These are phyloP conservation scores for Elanus axillaris DNA, from an alignment of 2,113 vertebrate species.

Conservation along the genomic window DNA sequence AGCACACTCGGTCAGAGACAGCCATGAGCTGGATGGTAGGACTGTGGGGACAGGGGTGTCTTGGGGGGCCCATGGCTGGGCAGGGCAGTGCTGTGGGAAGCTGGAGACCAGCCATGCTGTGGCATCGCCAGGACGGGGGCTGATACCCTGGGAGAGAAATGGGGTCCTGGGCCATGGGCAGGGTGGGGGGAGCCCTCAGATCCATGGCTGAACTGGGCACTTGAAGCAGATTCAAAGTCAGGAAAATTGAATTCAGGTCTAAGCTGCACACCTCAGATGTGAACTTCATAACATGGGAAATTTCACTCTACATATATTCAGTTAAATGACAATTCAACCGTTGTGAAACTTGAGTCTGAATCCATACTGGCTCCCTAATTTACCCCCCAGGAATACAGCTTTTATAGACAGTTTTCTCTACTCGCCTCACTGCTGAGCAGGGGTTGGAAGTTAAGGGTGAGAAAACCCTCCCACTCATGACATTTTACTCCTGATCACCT, in stretches of 20 bases:
- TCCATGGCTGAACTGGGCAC: not conserved
- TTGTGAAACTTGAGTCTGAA: not conserved
- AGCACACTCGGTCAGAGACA: rapidly evolving
- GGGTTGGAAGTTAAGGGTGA: not conserved
- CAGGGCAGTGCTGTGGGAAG: not conserved
- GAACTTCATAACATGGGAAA: not conserved
- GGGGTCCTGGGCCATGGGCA: not conserved
- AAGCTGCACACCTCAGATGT: not conserved
- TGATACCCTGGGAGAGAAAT: not conserved
- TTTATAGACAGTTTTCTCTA: not conserved
- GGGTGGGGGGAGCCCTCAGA: not conserved
- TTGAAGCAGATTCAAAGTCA: not conserved
- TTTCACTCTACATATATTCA: not conserved
- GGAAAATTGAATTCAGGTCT: not conserved
- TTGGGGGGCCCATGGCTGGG: rapidly evolving
- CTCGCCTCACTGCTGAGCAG: not conserved
- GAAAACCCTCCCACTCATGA: not conserved
- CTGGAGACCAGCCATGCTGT: not conserved
- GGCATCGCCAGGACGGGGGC: not conserved
- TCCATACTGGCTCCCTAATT: not conserved
- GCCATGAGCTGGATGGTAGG: no score
- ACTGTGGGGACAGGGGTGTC: not conserved
- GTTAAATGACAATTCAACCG: not conserved
- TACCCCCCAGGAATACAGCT: not conserved
- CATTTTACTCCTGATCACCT: not conserved